phyloP scores from a whole-genome alignment of 2,888 invertebrate species.

The Drosophila niveifrons region DNA sequence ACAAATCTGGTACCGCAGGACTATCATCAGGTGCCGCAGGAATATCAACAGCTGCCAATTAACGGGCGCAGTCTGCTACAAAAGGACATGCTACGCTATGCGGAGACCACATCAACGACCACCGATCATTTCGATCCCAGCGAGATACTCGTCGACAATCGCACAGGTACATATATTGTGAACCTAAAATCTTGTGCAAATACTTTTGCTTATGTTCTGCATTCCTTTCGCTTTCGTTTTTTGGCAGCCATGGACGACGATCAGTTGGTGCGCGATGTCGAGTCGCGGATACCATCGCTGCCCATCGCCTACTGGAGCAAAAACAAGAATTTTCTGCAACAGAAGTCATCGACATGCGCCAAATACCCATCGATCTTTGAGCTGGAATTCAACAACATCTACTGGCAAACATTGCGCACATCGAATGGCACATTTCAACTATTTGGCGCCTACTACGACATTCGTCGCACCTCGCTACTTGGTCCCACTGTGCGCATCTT shows the following conservation, averaged over 20 bases:
- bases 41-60: constrained; percentile 83
- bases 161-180: constrained; percentile 82
- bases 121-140: constrained; percentile 85
- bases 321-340: constrained; percentile 88
- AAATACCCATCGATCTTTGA: constrained; percentile 95
- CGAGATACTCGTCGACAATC: constrained; percentile 85
- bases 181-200: too few species aligned
- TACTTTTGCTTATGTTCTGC: too few species aligned
- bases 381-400: constrained; percentile 96
- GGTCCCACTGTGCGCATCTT: constrained; percentile 94
- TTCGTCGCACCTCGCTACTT: constrained; percentile 90
- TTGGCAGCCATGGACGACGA: constrained; percentile 88
- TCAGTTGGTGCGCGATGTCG: constrained; percentile 91
- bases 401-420: constrained; percentile 95
- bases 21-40: constrained; percentile 82
- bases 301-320: constrained; percentile 95
- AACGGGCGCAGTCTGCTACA: constrained; percentile 85
- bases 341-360: constrained; percentile 90
- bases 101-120: constrained; percentile 85
- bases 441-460: constrained; percentile 95
- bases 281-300: constrained; percentile 92
- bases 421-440: constrained; percentile 95
- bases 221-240: background rate
- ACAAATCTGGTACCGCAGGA: constrained; percentile 84
- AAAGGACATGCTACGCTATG: constrained; percentile 83